Conservation (phyloP, 2,888 invertebrate species). For the Papilio gigon region DNA sequence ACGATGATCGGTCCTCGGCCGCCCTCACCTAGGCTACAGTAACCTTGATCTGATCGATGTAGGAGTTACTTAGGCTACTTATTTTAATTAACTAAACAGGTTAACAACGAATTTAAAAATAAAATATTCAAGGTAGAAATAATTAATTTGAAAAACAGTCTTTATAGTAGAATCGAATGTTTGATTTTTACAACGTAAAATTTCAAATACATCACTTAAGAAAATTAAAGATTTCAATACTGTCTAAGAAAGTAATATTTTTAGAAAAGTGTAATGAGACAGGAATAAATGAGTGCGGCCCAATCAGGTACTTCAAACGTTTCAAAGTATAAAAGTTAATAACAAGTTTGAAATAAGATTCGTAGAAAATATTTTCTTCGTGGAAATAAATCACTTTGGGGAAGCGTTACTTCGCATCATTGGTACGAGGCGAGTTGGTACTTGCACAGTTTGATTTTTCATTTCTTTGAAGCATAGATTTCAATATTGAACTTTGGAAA, state of each 20-base stretch:
- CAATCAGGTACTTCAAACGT: conserved; percentile 63
- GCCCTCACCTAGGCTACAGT: background rate
- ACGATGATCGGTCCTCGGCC: no score
- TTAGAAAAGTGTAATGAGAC: conserved; percentile 14
- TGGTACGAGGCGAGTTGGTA: conserved; percentile 69
- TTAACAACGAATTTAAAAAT: no score
- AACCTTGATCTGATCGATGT: no score
- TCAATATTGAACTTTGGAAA: conserved; percentile 77
- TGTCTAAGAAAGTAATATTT: background rate
- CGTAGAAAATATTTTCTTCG: conserved; percentile 66
- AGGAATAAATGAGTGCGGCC: conserved; percentile 52
- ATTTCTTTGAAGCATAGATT: conserved; percentile 74
- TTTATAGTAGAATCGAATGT: no score
- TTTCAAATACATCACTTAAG: background rate
- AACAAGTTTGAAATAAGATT: conserved; percentile 38
- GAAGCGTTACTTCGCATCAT: conserved; percentile 70
- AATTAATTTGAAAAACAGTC: no score
- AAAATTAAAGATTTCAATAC: background rate
- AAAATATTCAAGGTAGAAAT: no score
- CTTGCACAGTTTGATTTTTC: conserved; percentile 71
- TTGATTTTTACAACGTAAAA: background rate
- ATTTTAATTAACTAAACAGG: no score
- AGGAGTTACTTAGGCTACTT: no score
- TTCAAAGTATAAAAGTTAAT: conserved; percentile 37
- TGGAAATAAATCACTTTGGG: conserved; percentile 74